A percentile compares a stretch with the other conserved stretches of the same genome.
These are phyloP conservation scores for Lysandra bellargus DNA, from an alignment of 2,888 invertebrate species.

Conservation along the genomic window DNA sequence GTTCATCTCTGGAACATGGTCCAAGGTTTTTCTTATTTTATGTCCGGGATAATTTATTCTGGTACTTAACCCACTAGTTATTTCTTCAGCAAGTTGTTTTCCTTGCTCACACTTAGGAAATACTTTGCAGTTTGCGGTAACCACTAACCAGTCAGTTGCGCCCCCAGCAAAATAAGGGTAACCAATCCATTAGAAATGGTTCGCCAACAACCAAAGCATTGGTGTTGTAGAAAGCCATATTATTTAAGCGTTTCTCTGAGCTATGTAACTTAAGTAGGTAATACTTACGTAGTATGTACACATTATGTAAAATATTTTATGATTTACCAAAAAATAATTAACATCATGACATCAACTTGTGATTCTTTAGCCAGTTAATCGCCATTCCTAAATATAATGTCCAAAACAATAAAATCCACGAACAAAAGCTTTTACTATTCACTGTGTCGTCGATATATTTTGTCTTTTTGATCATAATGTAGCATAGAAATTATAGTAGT, in stretches of 20 bases:
- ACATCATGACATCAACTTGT: neutral
- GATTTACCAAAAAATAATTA: neutral
- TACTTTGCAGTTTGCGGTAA: neutral
- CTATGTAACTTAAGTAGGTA: conserved; percentile 25
- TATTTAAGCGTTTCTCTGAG: conserved; percentile 29
- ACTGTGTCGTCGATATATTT: too few relatives aligned
- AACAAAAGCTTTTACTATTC: too few relatives aligned
- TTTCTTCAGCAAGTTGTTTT: neutral
- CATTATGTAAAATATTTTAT: conserved; percentile 27
- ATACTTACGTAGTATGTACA: conserved; percentile 19
- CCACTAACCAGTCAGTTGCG: neutral
- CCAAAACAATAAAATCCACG: too few relatives aligned
- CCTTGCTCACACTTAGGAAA: neutral
- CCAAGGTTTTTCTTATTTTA: too few relatives aligned
- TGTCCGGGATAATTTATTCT: too few relatives aligned
- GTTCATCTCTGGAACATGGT: too few relatives aligned
- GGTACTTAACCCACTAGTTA: neutral
- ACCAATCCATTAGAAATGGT: conserved; percentile 37
- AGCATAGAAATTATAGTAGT: too few relatives aligned
- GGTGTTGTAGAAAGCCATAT: conserved; percentile 34
- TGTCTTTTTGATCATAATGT: too few relatives aligned
- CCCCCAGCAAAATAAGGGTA: conserved; percentile 35
- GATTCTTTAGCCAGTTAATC: too few relatives aligned
- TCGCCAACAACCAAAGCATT: conserved; percentile 33
- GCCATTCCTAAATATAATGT: too few relatives aligned